Base-by-base conservation (phyloP, 2,888 invertebrate genomes). In the Anthophora plumipes region DNA sequence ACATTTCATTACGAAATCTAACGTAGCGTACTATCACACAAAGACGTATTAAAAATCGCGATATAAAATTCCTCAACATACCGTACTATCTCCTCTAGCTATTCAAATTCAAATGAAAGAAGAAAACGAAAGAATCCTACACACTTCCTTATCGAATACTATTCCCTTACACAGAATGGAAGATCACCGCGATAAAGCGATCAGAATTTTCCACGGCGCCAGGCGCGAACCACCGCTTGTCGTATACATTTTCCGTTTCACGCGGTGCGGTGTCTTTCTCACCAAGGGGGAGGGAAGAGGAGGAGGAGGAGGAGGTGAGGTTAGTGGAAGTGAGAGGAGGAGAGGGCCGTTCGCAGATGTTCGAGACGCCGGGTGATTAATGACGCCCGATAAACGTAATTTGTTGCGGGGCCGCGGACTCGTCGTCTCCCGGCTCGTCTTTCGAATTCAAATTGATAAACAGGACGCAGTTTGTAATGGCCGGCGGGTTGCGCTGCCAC, bases 371-470 rank as follows among this genome's bases (percentile, higher is more conserved):
- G 46, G 50, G 82, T 87, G 87, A 87, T 87, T 87, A 87, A 87
- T 87, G 87, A 83, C 80, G 71, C 71, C 79, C 81, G 86, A 87
- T 87, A 87, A 85, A 87, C 80, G 85, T 87, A 87, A 87, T 87
- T 87, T 86, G 87, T 87, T 85, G 87, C 84, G 79, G 85, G 63
- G 80, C 71, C 77, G 80, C 82, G 76, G 82, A 77, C 86, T 86
- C 85, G 81, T 85, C 85, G 83, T 83, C 83, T 72, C 80, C 75
- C 85, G 82, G 79, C 77, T 76, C 86, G 86, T 87, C 87, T 87
- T 87, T 87, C 85, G 82, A 83, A 87, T 87, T 88, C 86, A 82
- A 88, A 89, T 90, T 89, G 90, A 89, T 88, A 89, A 89, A 89
- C 89, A 89, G 88, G 88, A 89, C 86, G 88, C 87, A 80, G 88